These are phyloP conservation scores for Mycteria americana DNA, from an alignment of 2,797 vertebrate genomes.

Conservation along the genomic window DNA sequence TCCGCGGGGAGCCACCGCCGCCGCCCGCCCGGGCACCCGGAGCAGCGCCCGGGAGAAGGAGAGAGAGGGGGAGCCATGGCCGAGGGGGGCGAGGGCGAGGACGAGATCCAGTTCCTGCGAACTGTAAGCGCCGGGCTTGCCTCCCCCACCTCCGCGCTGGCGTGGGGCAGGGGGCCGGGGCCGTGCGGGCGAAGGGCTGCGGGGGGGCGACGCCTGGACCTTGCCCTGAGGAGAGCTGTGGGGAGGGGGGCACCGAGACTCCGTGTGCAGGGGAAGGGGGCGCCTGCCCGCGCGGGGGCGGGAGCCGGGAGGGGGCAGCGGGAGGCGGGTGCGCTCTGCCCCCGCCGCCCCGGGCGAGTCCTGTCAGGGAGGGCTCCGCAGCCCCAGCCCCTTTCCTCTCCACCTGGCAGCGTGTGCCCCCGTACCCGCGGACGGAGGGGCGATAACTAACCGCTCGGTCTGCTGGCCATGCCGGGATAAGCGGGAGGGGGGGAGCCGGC, in stretches of 20 bases:
- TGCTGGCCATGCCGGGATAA: neutral
- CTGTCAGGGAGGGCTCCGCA: neutral
- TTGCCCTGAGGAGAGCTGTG: neutral
- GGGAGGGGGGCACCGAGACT: neutral
- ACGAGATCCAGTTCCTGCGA: constrained; percentile 96
- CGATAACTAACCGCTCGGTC: too few relatives aligned
- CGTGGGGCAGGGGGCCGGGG: neutral
- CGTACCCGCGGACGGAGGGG: neutral
- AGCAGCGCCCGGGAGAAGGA: neutral
- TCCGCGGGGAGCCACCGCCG: neutral
- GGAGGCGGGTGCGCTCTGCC: neutral
- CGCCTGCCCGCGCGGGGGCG: too few relatives aligned
- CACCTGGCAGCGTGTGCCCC: neutral
- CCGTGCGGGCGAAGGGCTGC: neutral
- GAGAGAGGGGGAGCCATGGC: constrained; percentile 83
- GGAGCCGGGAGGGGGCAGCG: neutral
- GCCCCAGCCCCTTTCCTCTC: neutral
- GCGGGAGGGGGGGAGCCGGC: neutral
- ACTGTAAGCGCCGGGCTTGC: constrained; percentile 84
- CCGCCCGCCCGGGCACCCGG: neutral
- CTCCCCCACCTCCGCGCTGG: neutral
- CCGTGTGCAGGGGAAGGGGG: too few relatives aligned
- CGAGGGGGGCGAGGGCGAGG: constrained; percentile 95
- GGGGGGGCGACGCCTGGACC: neutral
- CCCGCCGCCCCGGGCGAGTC: neutral